Base-by-base conservation (phyloP, 1,140 invertebrate species). In the Pygmarrhopalites habei region DNA sequence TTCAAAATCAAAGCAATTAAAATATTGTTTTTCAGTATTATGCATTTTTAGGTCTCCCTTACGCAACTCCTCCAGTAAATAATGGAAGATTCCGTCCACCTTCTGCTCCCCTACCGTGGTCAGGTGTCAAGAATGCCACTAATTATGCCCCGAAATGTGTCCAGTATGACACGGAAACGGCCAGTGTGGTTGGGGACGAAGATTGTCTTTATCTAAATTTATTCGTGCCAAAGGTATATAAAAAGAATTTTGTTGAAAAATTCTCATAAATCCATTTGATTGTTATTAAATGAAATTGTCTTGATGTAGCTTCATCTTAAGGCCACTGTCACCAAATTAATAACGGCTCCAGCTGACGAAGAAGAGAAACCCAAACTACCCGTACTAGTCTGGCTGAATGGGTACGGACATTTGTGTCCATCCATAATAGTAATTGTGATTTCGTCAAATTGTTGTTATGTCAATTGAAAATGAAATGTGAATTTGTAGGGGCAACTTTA, bases 201-300 rank as follows among this genome's bases (percentile, higher is more conserved):
- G 43, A 68, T 41, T 64, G 62, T 26, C 44, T 63, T 2, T 58
- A 47, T 55, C 23, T 64, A n/a, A 64, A 68, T 55, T 49, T 68
- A 2, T 64, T 61, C 26, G 23, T 57, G 7, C 58, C 61, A 5
- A 29, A 57, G 46, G 60, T 67, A 56, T 26, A 39, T 35, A 14
- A 1, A 56, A 32, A 5, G 10, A 41, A 52, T 15, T 1, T 30
- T 29, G 25, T 26, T 2, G 29, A 17, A 23, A 58, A 23, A 26
- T 49, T 30, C 28, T 47, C 21, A 15, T 51, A 49, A 5, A 60
- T 25, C 5, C 4, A 4, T 23, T 15, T 21, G 23, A 17, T 15
- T 12, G 26, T 21, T 23, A 23, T 4, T 35, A 35, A 35, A 35
- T 7, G 5, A 35, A 35, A n/a, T n/a, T n/a, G n/a, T n/a, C n/a